These are phyloP conservation scores for Stomorhina lunata DNA, from an alignment of 2,888 invertebrate species.

Conservation along the genomic window DNA sequence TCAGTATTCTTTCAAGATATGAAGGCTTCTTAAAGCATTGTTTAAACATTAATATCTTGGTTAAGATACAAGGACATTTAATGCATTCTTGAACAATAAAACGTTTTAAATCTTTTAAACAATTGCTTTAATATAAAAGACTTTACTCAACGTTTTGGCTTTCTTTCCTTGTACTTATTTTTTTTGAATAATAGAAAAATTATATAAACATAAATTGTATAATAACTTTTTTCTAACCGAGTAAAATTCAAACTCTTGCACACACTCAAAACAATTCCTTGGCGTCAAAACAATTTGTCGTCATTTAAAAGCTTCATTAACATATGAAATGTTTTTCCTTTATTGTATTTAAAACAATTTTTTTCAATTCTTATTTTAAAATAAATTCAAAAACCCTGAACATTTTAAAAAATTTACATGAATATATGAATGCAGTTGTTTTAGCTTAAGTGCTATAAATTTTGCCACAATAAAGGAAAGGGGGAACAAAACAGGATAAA, in stretches of 20 bases:
- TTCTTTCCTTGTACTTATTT: neutral
- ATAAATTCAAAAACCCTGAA: slow-evolving; percentile 17
- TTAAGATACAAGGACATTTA: too few species aligned
- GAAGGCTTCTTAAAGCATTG: too few species aligned
- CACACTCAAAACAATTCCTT: slow-evolving; percentile 43
- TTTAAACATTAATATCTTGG: too few species aligned
- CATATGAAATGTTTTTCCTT: slow-evolving; percentile 56
- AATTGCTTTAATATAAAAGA: neutral
- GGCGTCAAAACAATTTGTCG: slow-evolving; percentile 66
- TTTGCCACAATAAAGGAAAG: slow-evolving; percentile 34
- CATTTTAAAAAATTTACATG: slow-evolving; percentile 22
- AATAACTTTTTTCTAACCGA: neutral
- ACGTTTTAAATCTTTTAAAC: neutral
- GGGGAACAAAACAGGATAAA: slow-evolving; percentile 8
- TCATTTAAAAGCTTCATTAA: slow-evolving; percentile 66
- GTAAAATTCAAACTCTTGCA: too few species aligned
- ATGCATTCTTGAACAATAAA: too few species aligned
- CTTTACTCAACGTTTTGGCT: neutral
- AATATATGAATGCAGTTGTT: slow-evolving; percentile 66
- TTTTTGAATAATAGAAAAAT: neutral
- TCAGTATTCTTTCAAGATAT: too few species aligned
- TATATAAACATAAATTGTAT: neutral
- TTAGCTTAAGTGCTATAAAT: slow-evolving; percentile 64
- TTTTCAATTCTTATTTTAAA: neutral
- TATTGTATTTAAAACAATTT: neutral